phyloP scores from a whole-genome alignment of 2,797 vertebrate genomes.

The Decapterus maruadsi region DNA sequence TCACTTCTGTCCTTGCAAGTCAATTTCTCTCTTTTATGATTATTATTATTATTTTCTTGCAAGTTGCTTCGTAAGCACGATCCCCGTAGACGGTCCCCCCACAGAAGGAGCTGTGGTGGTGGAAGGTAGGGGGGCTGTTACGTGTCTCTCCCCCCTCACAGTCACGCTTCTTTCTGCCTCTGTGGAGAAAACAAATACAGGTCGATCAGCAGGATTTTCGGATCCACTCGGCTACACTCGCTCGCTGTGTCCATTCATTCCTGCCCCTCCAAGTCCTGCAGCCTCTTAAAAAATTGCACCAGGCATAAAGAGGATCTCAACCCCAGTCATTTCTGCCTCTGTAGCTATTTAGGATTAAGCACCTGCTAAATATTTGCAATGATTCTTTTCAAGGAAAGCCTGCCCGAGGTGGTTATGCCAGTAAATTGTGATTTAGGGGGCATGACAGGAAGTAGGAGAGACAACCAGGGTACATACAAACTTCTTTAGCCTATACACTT shows the following conservation, averaged over 20 bases:
- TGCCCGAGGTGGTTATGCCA: neutral
- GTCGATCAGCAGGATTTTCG: conserved; percentile 80
- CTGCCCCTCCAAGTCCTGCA: conserved; percentile 30
- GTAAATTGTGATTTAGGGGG: conserved; percentile 8
- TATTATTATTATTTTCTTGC: neutral
- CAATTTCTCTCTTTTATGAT: conserved; percentile 17
- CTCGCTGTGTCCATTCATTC: conserved; percentile 59
- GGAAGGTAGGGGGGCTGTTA: conserved; percentile 46
- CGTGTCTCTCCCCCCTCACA: conserved; percentile 53
- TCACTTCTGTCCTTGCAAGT: conserved; percentile 17
- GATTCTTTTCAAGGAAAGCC: neutral
- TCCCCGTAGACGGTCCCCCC: conserved; percentile 24
- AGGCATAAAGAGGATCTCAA: neutral
- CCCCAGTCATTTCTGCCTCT: neutral
- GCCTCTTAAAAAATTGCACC: conserved; percentile 1
- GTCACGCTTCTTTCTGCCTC: conserved; percentile 78
- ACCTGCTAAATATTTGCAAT: conserved; percentile 17
- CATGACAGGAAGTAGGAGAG: conserved; percentile 9
- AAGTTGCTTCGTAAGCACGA: conserved; percentile 51
- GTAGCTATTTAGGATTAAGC: conserved; percentile 6
- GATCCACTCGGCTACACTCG: conserved; percentile 76
- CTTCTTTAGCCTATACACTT: conserved; percentile 8
- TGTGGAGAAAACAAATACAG: conserved; percentile 65
- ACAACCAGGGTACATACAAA: conserved; percentile 8
- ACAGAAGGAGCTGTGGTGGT: conserved; percentile 46